Conservation (phyloP, 2,113 vertebrate genomes). For the Ramphastos sulfuratus region DNA sequence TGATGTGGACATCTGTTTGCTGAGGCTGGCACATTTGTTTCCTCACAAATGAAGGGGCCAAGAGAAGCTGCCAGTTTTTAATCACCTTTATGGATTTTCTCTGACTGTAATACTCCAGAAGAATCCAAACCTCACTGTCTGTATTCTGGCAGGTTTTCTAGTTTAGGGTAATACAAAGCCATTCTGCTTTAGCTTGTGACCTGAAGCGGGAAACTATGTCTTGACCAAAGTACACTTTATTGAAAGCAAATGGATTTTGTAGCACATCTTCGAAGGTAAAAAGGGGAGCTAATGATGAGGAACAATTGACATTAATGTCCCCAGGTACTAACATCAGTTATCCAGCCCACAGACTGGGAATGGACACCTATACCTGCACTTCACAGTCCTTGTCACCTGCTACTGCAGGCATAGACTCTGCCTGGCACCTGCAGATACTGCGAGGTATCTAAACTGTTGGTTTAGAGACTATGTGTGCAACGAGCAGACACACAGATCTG, state of each 20-base stretch:
- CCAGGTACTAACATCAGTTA: neutral
- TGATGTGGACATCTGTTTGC: slow-evolving; percentile 47
- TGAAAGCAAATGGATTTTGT: neutral
- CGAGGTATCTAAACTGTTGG: neutral
- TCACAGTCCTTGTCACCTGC: neutral
- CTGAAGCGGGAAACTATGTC: neutral
- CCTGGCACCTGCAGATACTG: neutral
- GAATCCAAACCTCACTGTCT: neutral
- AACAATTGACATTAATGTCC: neutral
- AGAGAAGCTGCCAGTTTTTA: slow-evolving; percentile 2
- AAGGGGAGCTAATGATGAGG: neutral
- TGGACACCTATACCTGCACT: neutral
- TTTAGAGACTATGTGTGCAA: neutral
- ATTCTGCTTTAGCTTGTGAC: neutral
- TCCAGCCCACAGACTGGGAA: neutral
- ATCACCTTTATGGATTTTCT: neutral
- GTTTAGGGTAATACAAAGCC: neutral
- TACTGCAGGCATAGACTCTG: accelerated
- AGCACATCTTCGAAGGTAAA: neutral
- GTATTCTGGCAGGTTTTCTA: neutral
- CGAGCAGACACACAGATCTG: neutral
- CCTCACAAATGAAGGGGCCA: neutral
- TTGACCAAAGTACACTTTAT: neutral
- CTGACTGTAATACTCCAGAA: neutral
- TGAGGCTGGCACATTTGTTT: slow-evolving; percentile 23